phyloP scores from a whole-genome alignment of 2,888 invertebrate species.

The Cerceris rybyensis region DNA sequence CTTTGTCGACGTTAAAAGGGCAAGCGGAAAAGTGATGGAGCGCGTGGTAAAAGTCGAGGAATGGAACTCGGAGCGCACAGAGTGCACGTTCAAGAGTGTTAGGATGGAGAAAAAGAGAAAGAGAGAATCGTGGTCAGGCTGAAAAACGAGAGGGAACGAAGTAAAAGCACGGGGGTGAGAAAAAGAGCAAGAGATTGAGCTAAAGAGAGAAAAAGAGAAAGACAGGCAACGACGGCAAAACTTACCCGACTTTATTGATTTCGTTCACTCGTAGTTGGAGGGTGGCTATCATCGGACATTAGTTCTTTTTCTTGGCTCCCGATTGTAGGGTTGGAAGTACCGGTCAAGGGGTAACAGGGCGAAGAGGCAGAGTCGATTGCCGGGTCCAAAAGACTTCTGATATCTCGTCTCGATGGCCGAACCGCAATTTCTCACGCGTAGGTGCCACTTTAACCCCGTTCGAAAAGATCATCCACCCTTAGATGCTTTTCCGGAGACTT shows the following conservation, averaged over 20 bases:
- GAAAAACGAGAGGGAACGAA: not conserved
- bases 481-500: constrained; percentile 6
- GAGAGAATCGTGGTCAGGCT: not conserved
- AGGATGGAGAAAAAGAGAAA: not conserved
- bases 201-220: constrained; percentile 13
- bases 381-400: constrained; percentile 34
- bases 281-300: constrained; percentile 61
- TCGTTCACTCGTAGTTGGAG: constrained; percentile 41
- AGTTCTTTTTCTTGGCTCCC: constrained; percentile 49
- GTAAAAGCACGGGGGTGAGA: not conserved
- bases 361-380: constrained; percentile 30
- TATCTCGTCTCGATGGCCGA: constrained; percentile 32
- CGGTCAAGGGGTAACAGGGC: not conserved
- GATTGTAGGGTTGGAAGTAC: not conserved
- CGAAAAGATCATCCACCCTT: constrained; percentile 7
- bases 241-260: constrained; percentile 66
- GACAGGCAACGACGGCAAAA: constrained; percentile 37
- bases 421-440: constrained; percentile 54
- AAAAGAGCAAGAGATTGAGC: not conserved
- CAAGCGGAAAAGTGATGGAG: not conserved
- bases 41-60: not conserved
- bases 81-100: not conserved
- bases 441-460: constrained; percentile 23
- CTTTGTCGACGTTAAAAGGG: not conserved
- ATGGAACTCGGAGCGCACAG: not conserved